Evolutionary conservation across 2,888 invertebrate species (phyloP).

Genomic region (Metopia argyrocephala): DNA sequence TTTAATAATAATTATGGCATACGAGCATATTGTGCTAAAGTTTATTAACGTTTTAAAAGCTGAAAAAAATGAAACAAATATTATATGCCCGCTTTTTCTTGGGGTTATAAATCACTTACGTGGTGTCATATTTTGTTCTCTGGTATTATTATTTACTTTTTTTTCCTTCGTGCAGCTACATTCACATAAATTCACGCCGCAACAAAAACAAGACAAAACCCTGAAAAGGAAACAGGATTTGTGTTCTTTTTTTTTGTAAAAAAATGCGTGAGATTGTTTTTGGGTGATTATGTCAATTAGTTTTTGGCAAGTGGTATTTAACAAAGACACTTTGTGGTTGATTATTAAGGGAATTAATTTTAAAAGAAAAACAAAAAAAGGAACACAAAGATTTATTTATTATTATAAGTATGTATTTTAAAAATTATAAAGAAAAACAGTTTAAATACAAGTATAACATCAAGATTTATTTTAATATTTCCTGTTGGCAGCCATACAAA

Average conservation of each 20-base stretch:
- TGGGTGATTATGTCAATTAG: conserved; percentile 64
- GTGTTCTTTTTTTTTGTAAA: neutral
- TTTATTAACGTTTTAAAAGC: neutral
- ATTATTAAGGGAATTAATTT: conserved; percentile 22
- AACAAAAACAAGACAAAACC: conserved; percentile 11
- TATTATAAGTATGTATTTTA: neutral
- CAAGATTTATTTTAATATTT: conserved; percentile 35
- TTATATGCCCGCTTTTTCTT: conserved; percentile 13
- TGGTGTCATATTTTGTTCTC: conserved; percentile 58
- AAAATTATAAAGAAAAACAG: neutral
- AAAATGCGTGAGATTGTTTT: conserved; percentile 63
- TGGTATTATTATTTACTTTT: conserved; percentile 25
- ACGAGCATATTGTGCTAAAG: neutral
- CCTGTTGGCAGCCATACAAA: conserved; percentile 21
- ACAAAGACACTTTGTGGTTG: conserved; percentile 57
- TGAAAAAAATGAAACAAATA: neutral
- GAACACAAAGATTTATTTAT: conserved; percentile 50
- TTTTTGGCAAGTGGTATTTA: conserved; percentile 61
- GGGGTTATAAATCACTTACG: conserved; percentile 60
- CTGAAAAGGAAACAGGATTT: conserved; percentile 17
- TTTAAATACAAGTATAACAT: neutral
- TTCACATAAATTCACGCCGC: too few relatives aligned
- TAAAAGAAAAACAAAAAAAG: neutral
- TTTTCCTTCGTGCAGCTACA: neutral
- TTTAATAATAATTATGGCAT: neutral